Evolutionary conservation across 2,113 vertebrate species (phyloP).

Genomic region (Colossoma macropomum): DNA sequence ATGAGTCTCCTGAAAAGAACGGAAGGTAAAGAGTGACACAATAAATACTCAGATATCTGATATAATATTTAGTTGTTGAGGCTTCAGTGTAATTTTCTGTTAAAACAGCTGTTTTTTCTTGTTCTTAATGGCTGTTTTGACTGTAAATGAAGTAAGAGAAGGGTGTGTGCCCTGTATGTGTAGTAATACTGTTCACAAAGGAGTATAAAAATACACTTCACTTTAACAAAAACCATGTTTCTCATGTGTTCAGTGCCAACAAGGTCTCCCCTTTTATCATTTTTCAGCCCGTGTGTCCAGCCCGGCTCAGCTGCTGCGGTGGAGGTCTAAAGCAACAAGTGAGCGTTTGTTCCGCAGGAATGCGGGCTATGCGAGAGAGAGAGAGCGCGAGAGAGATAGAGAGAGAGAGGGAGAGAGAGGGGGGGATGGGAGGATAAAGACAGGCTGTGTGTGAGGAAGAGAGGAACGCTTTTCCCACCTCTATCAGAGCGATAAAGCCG

Average conservation of each 20-base stretch:
- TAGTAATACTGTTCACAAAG: background rate
- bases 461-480: slow-evolving; percentile 69
- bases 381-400: slow-evolving; percentile 66
- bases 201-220: background rate
- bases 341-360: slow-evolving; percentile 82
- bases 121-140: too few species aligned
- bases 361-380: slow-evolving; percentile 75
- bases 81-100: too few species aligned
- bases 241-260: slow-evolving; percentile 10
- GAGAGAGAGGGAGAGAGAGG: background rate
- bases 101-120: too few species aligned
- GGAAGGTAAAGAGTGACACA: too few species aligned
- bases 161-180: too few species aligned
- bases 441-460: slow-evolving; percentile 66
- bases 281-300: slow-evolving; percentile 45
- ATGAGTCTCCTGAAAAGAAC: too few species aligned
- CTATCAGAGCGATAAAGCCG: slow-evolving; percentile 61
- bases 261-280: background rate
- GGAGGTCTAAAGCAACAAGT: slow-evolving; percentile 79
- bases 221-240: slow-evolving; percentile 1
- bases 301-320: slow-evolving; percentile 68
- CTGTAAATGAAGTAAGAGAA: too few species aligned
- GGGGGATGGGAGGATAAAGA: slow-evolving; percentile 48
- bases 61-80: too few species aligned
- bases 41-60: too few species aligned